phyloP scores from a whole-genome alignment of 2,797 vertebrate genomes.

The Sebastes miniatus region DNA sequence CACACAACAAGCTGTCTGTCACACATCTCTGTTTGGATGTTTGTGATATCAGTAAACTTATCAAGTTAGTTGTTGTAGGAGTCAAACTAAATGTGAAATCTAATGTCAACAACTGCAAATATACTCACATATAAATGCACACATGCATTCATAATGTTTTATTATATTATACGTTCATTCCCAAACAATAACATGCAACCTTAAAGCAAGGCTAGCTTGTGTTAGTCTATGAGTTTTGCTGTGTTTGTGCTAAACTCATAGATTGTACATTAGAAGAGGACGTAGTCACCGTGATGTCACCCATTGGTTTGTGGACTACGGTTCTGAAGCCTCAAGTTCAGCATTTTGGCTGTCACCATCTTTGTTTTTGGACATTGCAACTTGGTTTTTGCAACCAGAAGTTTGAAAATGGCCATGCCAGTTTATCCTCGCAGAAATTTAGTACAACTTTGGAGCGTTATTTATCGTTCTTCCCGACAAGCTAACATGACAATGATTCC shows the following conservation, averaged over 20 bases:
- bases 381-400: too few species aligned
- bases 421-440: too few species aligned
- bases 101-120: not conserved
- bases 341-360: too few species aligned
- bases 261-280: too few species aligned
- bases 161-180: not conserved
- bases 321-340: too few species aligned
- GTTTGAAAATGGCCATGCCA: too few species aligned
- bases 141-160: not conserved
- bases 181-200: not conserved
- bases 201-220: not conserved
- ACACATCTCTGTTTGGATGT: not conserved
- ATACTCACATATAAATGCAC: not conserved
- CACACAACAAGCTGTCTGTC: constrained; percentile 7
- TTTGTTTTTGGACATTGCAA: not conserved
- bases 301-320: too few species aligned
- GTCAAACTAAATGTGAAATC: not conserved
- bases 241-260: not conserved
- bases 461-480: too few species aligned
- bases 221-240: too few species aligned
- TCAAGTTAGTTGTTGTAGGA: not conserved
- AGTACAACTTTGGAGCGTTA: too few species aligned
- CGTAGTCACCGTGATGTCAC: too few species aligned
- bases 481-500: too few species aligned
- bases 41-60: not conserved